A percentile compares a stretch with the other conserved stretches of the same genome.
phyloP scores from a whole-genome alignment of 1,140 invertebrate species.

The Phymastichus coffea region DNA sequence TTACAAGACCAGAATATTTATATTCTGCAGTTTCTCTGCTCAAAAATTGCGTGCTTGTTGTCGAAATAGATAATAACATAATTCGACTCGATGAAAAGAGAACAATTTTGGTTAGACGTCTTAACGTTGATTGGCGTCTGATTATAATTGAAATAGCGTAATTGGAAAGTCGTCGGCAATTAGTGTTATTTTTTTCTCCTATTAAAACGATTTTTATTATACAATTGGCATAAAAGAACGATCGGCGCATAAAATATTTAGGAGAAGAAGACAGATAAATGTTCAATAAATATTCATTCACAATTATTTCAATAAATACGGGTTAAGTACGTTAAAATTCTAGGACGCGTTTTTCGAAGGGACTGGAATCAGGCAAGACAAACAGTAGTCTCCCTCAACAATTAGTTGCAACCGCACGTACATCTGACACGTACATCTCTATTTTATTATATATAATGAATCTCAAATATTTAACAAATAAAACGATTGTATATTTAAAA shows the following conservation, averaged over 20 bases:
- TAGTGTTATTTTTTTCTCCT: no score
- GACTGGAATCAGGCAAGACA: conserved; percentile 45
- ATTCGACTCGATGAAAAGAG: no score
- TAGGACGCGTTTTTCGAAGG: conserved; percentile 32
- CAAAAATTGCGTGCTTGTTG: no score
- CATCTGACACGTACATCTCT: background rate
- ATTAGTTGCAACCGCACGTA: conserved; percentile 1
- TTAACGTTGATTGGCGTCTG: no score
- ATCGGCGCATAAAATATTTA: background rate
- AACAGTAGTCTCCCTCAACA: conserved; percentile 12
- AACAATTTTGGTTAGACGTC: no score
- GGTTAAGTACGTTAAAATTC: conserved; percentile 35
- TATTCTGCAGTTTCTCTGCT: no score
- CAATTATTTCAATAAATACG: conserved; percentile 10
- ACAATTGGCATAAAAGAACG: conserved; percentile 8
- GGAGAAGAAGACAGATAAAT: background rate
- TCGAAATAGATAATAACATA: no score
- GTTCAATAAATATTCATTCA: no score
- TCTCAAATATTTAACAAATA: conserved; percentile 4
- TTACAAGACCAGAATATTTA: no score
- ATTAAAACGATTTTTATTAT: conserved; percentile 2
- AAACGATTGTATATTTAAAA: conserved; percentile 8
- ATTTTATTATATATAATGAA: background rate
- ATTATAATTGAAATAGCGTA: no score
- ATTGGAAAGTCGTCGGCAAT: no score